Percentiles rank a stretch among this genome's conserved stretches.
These are phyloP conservation scores for Neoitamus cyanurus DNA, from an alignment of 2,888 invertebrate species.

Conservation along the genomic window DNA sequence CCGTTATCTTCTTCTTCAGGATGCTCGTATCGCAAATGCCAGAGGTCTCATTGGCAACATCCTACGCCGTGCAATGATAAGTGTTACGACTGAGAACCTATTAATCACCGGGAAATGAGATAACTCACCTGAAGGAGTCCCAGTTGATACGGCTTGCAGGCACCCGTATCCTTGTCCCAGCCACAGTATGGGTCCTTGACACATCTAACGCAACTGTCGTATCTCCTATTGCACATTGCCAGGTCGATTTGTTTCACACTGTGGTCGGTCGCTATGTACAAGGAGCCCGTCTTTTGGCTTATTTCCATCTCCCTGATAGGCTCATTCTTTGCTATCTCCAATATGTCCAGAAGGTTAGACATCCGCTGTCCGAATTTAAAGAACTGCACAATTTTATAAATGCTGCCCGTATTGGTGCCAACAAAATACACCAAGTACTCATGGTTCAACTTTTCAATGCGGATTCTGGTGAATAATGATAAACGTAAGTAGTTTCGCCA, in stretches of 20 bases:
- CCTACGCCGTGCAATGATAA: constrained; percentile 71
- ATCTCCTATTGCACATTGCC: constrained; percentile 88
- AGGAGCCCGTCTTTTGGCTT: constrained; percentile 85
- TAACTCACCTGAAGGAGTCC: constrained; percentile 71
- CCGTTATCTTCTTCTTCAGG: constrained; percentile 86
- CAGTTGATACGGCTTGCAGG: constrained; percentile 87
- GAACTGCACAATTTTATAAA: constrained; percentile 96
- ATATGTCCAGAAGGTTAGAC: constrained; percentile 88
- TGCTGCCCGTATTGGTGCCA: constrained; percentile 85
- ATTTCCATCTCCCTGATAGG: constrained; percentile 90
- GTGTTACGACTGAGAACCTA: constrained; percentile 44
- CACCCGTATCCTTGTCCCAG: constrained; percentile 90
- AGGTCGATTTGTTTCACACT: constrained; percentile 89
- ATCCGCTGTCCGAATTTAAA: constrained; percentile 81
- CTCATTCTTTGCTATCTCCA: constrained; percentile 90
- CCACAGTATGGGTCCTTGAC: constrained; percentile 97
- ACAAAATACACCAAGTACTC: constrained; percentile 93
- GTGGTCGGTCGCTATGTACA: constrained; percentile 90
- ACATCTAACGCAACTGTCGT: constrained; percentile 92
- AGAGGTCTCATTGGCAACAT: constrained; percentile 89
- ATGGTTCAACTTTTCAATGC: constrained; percentile 66
- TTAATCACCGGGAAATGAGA: constrained; percentile 31
- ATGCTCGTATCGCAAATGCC: constrained; percentile 92
- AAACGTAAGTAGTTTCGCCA: neutral
- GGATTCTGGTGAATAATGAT: constrained; percentile 59